Base-by-base conservation (phyloP, 1,140 invertebrate species). In the Drosophila sturtevanti region DNA sequence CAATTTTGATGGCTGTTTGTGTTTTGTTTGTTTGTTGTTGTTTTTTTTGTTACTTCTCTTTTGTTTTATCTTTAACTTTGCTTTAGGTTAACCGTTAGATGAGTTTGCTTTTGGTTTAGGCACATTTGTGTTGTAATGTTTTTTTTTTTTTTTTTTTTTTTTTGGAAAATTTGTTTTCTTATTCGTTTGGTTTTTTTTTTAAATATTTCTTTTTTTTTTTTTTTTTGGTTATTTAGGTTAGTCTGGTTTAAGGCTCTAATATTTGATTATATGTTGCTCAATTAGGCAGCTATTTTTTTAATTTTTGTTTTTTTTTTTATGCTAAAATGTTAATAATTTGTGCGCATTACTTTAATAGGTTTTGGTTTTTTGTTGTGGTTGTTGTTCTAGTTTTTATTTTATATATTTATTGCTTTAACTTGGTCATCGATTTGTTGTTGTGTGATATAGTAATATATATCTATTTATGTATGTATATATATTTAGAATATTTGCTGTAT, bases 91-190 rank as follows among this genome's bases (percentile, higher is more conserved):
- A 44, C 41, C 41, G 41, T 44, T 48, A 21, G 41, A 48, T 48
- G 41, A 48, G 41, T 48, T 34, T 44, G 10, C 4, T 63, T 27
- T 63, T 41, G 72, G 56, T 52, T 77, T 77, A 77, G 75, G 75
- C 75, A 77, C 75, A 68, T 77, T 77, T 75, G 66, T 68, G 78
- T 68, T 58, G 48, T 22, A 56, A 37, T 16, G 14, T 44, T n/a
- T 44, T 34, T 35, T 37, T 60, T 52, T 0, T 52, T 27, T 58
- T 58, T 65, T 65, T 51, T 52, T 77, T 60, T 73, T 62, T 81
- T 72, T 81, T 80, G 72, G 69, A 67, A 68, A 16, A 63, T 68
- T 34, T 44, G 7, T 22, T 54, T 58, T 62, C 16, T 2, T 44
- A 10, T 68, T 78, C 64, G 54, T 69, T 48, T 24, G 51, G 58